A percentile compares a stretch with the other conserved stretches of the same genome.
phyloP scores from a whole-genome alignment of 2,113 vertebrate species.

The Etheostoma spectabile region DNA sequence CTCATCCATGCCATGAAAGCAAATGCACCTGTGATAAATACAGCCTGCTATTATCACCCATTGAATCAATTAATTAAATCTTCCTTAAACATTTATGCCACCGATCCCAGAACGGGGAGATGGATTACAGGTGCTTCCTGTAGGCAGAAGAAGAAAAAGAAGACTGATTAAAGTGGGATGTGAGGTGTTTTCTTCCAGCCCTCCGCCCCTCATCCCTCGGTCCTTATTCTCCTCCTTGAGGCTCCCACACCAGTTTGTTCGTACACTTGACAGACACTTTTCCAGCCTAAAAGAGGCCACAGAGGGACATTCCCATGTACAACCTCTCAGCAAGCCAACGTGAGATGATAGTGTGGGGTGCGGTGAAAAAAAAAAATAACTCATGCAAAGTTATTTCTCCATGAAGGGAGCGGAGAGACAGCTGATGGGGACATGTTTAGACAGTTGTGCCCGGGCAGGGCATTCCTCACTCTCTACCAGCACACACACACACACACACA shows the following conservation, averaged over 20 bases:
- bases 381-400: conserved; percentile 71
- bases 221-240: conserved; percentile 25
- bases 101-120: conserved; percentile 67
- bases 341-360: conserved; percentile 62
- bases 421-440: conserved; percentile 84
- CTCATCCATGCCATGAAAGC: conserved; percentile 56
- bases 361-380: conserved; percentile 66
- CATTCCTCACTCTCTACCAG: conserved; percentile 77
- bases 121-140: conserved; percentile 82
- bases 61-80: conserved; percentile 81
- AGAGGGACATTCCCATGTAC: conserved; percentile 60
- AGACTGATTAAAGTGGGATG: conserved; percentile 68
- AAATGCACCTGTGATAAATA: conserved; percentile 75
- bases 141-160: conserved; percentile 32
- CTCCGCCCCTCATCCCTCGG: conserved; percentile 7
- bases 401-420: conserved; percentile 78
- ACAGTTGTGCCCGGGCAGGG: conserved; percentile 80
- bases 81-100: conserved; percentile 77
- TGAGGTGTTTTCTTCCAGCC: conserved; percentile 58
- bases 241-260: conserved; percentile 34
- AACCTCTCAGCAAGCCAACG: conserved; percentile 53
- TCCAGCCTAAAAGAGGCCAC: conserved; percentile 52
- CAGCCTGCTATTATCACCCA: conserved; percentile 68
- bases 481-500: conserved; percentile 57
- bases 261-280: conserved; percentile 41